These are phyloP conservation scores for Allobates femoralis DNA, from an alignment of 2,797 vertebrate genomes.

Conservation along the genomic window DNA sequence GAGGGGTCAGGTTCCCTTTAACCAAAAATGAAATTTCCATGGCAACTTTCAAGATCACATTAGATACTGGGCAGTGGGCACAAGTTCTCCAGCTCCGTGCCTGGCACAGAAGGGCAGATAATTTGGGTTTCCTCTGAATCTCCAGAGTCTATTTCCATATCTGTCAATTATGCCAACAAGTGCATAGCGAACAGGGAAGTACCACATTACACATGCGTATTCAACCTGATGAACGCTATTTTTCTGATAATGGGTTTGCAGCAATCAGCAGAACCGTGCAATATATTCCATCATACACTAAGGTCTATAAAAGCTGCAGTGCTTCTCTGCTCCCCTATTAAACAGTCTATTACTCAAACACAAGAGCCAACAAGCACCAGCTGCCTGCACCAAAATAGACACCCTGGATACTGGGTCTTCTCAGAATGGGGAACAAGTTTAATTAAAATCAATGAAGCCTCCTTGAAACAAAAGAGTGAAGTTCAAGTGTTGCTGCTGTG, in stretches of 20 bases:
- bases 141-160: constrained; percentile 70
- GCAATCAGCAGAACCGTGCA: constrained; percentile 62
- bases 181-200: constrained; percentile 73
- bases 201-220: constrained; percentile 68
- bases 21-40: not conserved
- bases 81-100: not conserved
- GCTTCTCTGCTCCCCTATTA: constrained; percentile 51
- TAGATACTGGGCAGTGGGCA: not conserved
- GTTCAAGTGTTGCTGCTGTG: constrained; percentile 68
- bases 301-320: constrained; percentile 65
- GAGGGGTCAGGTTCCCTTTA: too few species aligned
- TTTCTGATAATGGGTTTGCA: constrained; percentile 70
- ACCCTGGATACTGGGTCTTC: constrained; percentile 67
- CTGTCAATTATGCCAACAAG: constrained; percentile 69
- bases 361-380: constrained; percentile 69
- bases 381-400: constrained; percentile 68
- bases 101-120: constrained; percentile 54
- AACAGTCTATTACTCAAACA: constrained; percentile 67
- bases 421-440: constrained; percentile 67
- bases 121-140: constrained; percentile 65
- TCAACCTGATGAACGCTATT: constrained; percentile 70
- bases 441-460: constrained; percentile 72
- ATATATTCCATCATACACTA: constrained; percentile 64
- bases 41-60: not conserved
- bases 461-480: constrained; percentile 67